Conservation (phyloP, 2,797 vertebrate genomes). For the Gastrophryne carolinensis region DNA sequence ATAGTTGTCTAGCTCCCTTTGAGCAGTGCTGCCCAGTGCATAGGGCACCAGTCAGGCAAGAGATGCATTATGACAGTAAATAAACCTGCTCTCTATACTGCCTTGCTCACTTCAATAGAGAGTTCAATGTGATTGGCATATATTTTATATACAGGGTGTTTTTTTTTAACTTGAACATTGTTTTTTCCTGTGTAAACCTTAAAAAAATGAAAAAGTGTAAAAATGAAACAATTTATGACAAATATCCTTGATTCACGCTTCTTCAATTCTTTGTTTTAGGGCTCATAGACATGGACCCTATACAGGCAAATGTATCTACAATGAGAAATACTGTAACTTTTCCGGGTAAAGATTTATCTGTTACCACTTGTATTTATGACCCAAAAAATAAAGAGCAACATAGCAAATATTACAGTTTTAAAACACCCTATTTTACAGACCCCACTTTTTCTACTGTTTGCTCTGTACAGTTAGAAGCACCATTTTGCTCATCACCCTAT, state of each 20-base stretch:
- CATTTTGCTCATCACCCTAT: conserved; percentile 33
- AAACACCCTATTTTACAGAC: neutral
- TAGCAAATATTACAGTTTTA: neutral
- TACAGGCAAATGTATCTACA: neutral
- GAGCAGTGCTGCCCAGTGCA: too few relatives aligned
- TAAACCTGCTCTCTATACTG: too few relatives aligned
- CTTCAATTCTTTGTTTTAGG: neutral
- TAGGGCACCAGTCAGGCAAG: too few relatives aligned
- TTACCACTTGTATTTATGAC: neutral
- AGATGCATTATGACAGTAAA: too few relatives aligned
- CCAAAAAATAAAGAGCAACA: neutral
- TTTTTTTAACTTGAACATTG: too few relatives aligned
- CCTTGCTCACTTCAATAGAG: too few relatives aligned
- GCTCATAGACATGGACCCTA: neutral
- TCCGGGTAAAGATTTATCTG: neutral
- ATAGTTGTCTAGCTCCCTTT: too few relatives aligned
- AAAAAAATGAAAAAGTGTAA: neutral
- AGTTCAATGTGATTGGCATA: too few relatives aligned
- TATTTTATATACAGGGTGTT: too few relatives aligned
- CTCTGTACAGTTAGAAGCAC: neutral
- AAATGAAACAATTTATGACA: neutral
- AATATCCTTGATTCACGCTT: neutral
- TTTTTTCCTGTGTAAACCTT: too few relatives aligned
- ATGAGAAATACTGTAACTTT: neutral
- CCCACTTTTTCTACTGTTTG: neutral